Percentiles rank a stretch among this genome's conserved stretches.
Evolutionary conservation across 2,888 invertebrate species (phyloP).

Genomic region (Glyphotaelius pellucidus): DNA sequence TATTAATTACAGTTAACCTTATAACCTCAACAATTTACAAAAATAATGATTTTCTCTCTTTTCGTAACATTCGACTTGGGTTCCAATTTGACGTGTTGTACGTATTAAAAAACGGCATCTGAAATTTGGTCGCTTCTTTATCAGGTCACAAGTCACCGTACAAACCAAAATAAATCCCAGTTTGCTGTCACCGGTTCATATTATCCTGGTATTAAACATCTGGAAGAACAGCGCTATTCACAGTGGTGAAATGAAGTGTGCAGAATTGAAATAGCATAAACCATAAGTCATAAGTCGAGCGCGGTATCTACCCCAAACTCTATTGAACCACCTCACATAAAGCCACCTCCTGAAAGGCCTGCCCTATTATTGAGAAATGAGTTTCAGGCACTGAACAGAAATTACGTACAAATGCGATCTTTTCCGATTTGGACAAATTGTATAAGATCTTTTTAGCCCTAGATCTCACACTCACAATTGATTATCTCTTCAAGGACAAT

Average conservation of each 20-base stretch:
- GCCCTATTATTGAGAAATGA: not conserved
- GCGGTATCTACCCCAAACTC: not conserved
- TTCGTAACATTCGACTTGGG: too few species aligned
- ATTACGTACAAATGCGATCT: not conserved
- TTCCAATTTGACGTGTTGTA: too few species aligned
- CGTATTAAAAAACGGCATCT: too few species aligned
- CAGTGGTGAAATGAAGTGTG: not conserved
- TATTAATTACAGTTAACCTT: too few species aligned
- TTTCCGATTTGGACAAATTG: not conserved
- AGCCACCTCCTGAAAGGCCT: not conserved
- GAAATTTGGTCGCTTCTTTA: not conserved
- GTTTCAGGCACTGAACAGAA: not conserved
- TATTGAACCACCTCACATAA: not conserved
- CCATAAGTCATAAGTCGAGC: not conserved
- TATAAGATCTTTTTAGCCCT: not conserved
- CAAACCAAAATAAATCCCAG: not conserved
- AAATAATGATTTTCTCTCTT: too few species aligned
- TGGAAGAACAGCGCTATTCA: not conserved
- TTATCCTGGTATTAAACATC: not conserved
- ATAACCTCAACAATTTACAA: too few species aligned
- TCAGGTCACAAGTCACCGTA: not conserved
- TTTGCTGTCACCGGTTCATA: not conserved
- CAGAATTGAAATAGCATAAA: not conserved
- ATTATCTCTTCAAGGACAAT: too few species aligned
- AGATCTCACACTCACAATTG: too few species aligned